phyloP scores from a whole-genome alignment of 2,797 vertebrate species.

The Enteromius treurensis region DNA sequence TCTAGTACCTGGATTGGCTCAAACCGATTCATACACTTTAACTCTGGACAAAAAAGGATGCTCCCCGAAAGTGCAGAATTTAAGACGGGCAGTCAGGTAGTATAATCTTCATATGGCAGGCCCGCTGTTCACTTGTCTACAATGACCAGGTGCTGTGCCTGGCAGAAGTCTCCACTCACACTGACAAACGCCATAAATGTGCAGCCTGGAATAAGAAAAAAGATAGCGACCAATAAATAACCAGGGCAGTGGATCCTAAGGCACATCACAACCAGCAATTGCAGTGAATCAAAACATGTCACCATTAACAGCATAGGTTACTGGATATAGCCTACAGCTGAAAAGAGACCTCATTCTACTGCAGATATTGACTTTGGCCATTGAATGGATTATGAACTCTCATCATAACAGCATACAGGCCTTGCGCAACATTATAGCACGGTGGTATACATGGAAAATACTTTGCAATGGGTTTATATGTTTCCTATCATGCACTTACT shows the following conservation, averaged over 20 bases:
- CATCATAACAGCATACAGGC: neutral
- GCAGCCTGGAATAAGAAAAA: constrained; percentile 76
- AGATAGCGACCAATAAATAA: constrained; percentile 57
- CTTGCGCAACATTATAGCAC: neutral
- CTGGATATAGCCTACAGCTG: constrained; percentile 31
- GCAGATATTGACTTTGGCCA: constrained; percentile 31
- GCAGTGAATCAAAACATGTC: constrained; percentile 18
- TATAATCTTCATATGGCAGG: constrained; percentile 59
- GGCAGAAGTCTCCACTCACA: constrained; percentile 96
- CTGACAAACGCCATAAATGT: constrained; percentile 99
- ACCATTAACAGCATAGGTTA: constrained; percentile 42
- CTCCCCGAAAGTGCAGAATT: constrained; percentile 65
- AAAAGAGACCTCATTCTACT: constrained; percentile 33
- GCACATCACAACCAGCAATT: constrained; percentile 20
- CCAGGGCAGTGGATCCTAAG: constrained; percentile 1
- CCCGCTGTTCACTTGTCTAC: constrained; percentile 90
- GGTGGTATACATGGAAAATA: neutral
- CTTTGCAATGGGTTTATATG: neutral
- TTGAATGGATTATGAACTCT: constrained; percentile 5
- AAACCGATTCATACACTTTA: constrained; percentile 67
- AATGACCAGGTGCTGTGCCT: constrained; percentile 96
- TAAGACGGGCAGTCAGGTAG: constrained; percentile 65
- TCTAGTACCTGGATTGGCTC: constrained; percentile 53
- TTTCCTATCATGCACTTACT: constrained; percentile 43
- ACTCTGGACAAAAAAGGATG: constrained; percentile 60